These are phyloP conservation scores for Drosophila erecta DNA, from an alignment of 1,140 invertebrate genomes.

Conservation along the genomic window DNA sequence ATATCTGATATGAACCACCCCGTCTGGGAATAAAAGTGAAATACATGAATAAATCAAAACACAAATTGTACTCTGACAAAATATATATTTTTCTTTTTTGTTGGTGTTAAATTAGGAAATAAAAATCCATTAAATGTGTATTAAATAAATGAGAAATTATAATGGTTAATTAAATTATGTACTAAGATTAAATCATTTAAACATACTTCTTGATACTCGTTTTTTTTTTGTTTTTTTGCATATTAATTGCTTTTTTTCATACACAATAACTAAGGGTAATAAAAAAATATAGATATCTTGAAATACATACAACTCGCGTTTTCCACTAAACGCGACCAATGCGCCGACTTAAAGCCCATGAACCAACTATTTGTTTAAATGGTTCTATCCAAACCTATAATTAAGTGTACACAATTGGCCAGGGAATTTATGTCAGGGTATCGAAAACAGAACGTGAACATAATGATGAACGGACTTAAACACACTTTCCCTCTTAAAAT, in stretches of 20 bases:
- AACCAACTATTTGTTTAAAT: background rate
- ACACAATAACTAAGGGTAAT: conserved; percentile 45
- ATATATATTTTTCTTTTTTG: conserved; percentile 35
- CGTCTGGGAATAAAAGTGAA: conserved; percentile 1
- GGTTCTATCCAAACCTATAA: background rate
- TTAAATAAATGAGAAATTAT: conserved; percentile 38
- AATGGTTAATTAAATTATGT: conserved; percentile 34
- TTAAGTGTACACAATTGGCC: background rate
- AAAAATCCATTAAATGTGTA: conserved; percentile 43
- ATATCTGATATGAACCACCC: conserved; percentile 51
- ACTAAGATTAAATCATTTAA: conserved; percentile 42
- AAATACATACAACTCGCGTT: conserved; percentile 33
- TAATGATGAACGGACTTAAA: conserved; percentile 17
- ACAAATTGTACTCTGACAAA: conserved; percentile 47
- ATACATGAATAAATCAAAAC: conserved; percentile 22
- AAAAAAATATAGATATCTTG: conserved; percentile 38
- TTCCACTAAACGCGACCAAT: background rate
- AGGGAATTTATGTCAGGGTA: conserved; percentile 7
- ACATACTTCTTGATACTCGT: conserved; percentile 3
- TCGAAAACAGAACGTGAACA: conserved; percentile 9
- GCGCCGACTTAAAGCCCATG: conserved; percentile 10
- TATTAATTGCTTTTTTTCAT: conserved; percentile 24
- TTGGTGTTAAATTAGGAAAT: conserved; percentile 35
- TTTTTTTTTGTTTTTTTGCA: background rate
- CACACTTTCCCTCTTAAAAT: conserved; percentile 15